A percentile compares a stretch with the other conserved stretches of the same genome.
phyloP scores from a whole-genome alignment of 2,888 invertebrate genomes.

The Allolobophora icterica region DNA sequence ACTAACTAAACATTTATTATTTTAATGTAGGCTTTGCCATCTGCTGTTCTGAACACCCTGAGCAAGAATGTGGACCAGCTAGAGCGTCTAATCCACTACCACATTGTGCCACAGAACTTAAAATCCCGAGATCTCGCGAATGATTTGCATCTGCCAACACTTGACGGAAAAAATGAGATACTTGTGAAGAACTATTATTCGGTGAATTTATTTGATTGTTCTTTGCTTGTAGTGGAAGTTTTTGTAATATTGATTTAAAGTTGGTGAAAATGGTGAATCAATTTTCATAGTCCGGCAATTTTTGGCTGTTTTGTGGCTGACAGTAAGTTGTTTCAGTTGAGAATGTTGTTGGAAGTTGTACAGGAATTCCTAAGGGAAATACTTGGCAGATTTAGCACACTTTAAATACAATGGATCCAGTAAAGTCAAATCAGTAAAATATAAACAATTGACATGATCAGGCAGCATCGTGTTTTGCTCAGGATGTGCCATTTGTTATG shows the following conservation, averaged over 20 bases:
- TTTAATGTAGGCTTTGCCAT: conserved; percentile 36
- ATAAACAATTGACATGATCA: neutral
- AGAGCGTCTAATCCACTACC: conserved; percentile 72
- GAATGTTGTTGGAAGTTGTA: neutral
- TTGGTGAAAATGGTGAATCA: neutral
- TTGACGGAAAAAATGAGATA: conserved; percentile 66
- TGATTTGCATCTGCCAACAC: conserved; percentile 69
- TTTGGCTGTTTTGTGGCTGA: neutral
- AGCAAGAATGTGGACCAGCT: conserved; percentile 67
- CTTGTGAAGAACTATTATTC: conserved; percentile 72
- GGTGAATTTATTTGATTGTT: conserved; percentile 63
- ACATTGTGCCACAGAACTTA: conserved; percentile 71
- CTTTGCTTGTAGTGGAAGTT: neutral
- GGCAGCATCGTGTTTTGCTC: neutral
- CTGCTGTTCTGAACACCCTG: conserved; percentile 54
- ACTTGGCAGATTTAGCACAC: neutral
- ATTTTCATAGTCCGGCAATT: neutral
- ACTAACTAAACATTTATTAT: neutral
- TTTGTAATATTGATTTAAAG: neutral
- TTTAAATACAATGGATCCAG: neutral
- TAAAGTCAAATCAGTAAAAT: neutral
- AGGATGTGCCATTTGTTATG: too few species aligned
- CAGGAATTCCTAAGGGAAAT: neutral
- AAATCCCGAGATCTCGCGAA: conserved; percentile 68
- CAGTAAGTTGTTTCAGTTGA: neutral